Evolutionary conservation across 1,140 invertebrate genomes (phyloP), one percentile per base, ranked within the genome.

Genomic region (Radopholus similis): DNA sequence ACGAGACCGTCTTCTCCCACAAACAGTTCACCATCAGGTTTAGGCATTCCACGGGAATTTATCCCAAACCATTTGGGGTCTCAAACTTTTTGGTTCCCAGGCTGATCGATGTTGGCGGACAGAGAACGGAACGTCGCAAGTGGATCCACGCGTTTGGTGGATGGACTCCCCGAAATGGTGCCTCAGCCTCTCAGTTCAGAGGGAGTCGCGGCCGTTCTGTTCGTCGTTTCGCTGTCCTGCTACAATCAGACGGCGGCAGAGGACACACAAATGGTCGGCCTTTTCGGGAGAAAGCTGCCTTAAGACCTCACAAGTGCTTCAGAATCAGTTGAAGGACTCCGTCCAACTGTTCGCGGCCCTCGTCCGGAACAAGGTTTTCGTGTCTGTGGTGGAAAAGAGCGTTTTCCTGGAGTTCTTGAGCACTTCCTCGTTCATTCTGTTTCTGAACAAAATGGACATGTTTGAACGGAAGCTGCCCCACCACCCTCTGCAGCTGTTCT

Each of bases 141-240:
- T n/a, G n/a, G n/a, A n/a, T n/a, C n/a, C n/a, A n/a, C n/a, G n/a
- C n/a, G n/a, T n/a, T 42, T 64, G 62, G 3, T 1, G 9, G 6
- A 13, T 30, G 34, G 34, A 30, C 15, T 4, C 97, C 86, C 95
- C 95, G 84, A 47, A 47, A 47, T 47, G 18, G 2, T 18, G 23
- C 4, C 2, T 18, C 18, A 2, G 23, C 35, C 35, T 21, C 15
- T 32, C 34, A 30, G 18, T 47, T 18, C 13, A 54, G 51, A 65
- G 30, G 63, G 42, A 6, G 64, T 65, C 2, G 66, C 64, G 1
- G 64, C 64, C 18, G 38, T 65, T 65, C 11, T 65, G 23, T 65
- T 65, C 15, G 37, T 65, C 28, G 35, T 64, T 4, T 35, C 64
- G 4, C 63, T 65, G 18, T 66, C 59, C 15, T 64, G 64, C 13